A percentile compares a stretch with the other conserved stretches of the same genome.
Evolutionary conservation across 2,113 vertebrate genomes (phyloP).

Genomic region (Charadrius vociferus): DNA sequence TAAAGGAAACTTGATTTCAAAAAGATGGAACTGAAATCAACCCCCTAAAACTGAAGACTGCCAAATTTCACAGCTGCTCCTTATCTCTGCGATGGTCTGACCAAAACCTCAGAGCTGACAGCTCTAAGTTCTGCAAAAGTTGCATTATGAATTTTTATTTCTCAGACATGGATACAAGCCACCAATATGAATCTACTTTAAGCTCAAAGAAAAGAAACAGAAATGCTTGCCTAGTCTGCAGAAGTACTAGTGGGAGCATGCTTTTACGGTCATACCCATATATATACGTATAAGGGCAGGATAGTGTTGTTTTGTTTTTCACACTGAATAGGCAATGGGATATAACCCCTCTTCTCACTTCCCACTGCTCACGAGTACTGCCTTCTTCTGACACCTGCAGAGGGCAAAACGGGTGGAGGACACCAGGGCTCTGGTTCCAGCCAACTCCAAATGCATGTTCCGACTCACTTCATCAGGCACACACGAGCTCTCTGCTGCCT

Average conservation of each 20-base stretch:
- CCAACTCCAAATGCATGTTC: not conserved
- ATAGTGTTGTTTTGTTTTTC: not conserved
- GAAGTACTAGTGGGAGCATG: not conserved
- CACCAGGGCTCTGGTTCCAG: not conserved
- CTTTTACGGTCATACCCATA: not conserved
- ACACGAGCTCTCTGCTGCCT: not conserved
- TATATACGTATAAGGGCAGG: not conserved
- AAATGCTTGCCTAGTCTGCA: not conserved
- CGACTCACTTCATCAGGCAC: not conserved
- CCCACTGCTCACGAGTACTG: not conserved
- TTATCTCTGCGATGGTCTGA: not conserved
- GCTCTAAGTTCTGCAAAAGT: not conserved
- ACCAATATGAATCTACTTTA: not conserved
- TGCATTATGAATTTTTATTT: not conserved
- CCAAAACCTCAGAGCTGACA: not conserved
- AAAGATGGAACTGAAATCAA: not conserved
- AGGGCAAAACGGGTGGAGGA: not conserved
- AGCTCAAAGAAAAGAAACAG: not conserved
- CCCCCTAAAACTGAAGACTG: not conserved
- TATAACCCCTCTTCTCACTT: not conserved
- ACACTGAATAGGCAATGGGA: not conserved
- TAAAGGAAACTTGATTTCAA: not conserved
- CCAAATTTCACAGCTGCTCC: constrained; percentile 22
- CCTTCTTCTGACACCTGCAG: accelerated
- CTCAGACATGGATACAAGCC: not conserved